A percentile compares a stretch with the other conserved stretches of the same genome.
Evolutionary conservation across 1,140 invertebrate genomes (phyloP).

Genomic region (Tetraneura akinire): DNA sequence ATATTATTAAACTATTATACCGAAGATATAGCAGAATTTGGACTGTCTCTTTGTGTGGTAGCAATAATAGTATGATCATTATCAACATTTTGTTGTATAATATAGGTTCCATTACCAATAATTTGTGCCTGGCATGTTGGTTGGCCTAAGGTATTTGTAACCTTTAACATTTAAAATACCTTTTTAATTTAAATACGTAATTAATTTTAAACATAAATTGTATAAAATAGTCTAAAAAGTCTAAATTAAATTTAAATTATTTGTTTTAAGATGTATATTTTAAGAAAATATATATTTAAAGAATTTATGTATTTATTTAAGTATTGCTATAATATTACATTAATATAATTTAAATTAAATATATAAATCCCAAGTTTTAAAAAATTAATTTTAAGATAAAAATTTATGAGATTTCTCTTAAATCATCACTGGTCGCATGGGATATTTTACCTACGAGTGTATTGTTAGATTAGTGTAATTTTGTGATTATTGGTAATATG

Average conservation of each 20-base stretch:
- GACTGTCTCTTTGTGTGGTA: constrained; percentile 71
- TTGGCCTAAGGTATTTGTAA: constrained; percentile 52
- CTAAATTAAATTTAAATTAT: not conserved
- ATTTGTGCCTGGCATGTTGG: constrained; percentile 63
- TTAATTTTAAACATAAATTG: not conserved
- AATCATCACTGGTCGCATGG: too few relatives aligned
- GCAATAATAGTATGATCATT: constrained; percentile 63
- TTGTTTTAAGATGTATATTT: not conserved
- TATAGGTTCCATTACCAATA: constrained; percentile 64
- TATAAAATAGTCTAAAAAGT: not conserved
- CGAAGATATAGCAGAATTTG: constrained; percentile 64
- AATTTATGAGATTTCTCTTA: not conserved
- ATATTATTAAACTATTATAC: constrained; percentile 26
- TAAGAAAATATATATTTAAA: not conserved
- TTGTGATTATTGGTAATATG: too few relatives aligned
- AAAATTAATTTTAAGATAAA: not conserved
- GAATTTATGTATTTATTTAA: not conserved
- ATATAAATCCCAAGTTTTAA: not conserved
- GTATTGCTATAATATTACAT: not conserved
- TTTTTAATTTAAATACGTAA: constrained; percentile 22
- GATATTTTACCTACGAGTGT: too few relatives aligned
- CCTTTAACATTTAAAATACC: constrained; percentile 56
- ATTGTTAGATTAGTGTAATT: too few relatives aligned
- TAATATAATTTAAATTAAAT: not conserved
- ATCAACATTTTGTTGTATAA: constrained; percentile 69